phyloP scores from a whole-genome alignment of 2,113 vertebrate genomes.

The Candoia aspera region DNA sequence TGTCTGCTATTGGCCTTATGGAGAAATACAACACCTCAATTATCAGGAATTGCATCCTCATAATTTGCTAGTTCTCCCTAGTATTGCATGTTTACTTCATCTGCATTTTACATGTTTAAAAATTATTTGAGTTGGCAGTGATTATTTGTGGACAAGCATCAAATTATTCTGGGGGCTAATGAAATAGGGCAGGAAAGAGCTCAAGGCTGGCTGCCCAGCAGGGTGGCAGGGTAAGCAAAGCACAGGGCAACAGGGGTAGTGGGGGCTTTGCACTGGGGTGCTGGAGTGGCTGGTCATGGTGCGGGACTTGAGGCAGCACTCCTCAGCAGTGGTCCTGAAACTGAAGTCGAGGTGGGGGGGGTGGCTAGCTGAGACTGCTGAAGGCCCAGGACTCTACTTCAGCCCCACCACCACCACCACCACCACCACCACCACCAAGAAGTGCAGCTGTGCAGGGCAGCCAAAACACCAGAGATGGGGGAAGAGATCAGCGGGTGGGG shows the following conservation, averaged over 20 bases:
- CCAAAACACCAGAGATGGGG: background rate
- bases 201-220: background rate
- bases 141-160: background rate
- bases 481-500: background rate
- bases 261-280: background rate
- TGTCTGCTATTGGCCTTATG: background rate
- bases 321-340: background rate
- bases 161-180: background rate
- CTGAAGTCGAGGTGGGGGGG: background rate
- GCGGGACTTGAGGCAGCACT: background rate
- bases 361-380: background rate
- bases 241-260: background rate
- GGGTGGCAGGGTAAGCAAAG: background rate
- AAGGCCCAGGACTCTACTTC: background rate
- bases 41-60: background rate
- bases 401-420: background rate
- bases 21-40: slow-evolving; percentile 15
- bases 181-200: background rate
- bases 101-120: background rate
- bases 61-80: background rate
- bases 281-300: background rate
- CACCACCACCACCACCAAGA: background rate
- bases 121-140: background rate
- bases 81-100: background rate
- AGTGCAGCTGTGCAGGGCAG: background rate